Conservation (phyloP, 1,140 invertebrate genomes). For the Lasioglossum albipes region DNA sequence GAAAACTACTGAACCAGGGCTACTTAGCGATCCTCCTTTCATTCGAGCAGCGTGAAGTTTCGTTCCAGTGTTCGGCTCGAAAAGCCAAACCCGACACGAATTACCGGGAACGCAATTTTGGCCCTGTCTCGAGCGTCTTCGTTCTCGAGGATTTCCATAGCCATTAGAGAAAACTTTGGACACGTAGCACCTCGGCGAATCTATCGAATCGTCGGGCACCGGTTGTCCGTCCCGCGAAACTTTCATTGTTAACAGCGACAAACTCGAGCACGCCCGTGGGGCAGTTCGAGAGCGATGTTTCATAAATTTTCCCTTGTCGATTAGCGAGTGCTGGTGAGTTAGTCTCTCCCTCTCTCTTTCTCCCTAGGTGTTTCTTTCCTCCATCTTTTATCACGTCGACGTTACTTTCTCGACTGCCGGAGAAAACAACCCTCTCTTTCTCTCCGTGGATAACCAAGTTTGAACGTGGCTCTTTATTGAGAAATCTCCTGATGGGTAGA, state of each 20-base stretch:
- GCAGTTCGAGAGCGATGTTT: neutral
- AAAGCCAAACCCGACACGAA: constrained; percentile 6
- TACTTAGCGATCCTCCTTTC: neutral
- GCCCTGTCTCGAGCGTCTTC: neutral
- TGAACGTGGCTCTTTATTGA: constrained; percentile 1
- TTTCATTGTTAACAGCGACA: constrained; percentile 22
- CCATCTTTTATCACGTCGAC: neutral
- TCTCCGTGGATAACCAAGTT: constrained; percentile 8
- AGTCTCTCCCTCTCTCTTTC: neutral
- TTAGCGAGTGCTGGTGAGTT: neutral
- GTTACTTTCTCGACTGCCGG: constrained; percentile 15
- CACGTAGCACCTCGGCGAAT: neutral
- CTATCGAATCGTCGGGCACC: constrained; percentile 7
- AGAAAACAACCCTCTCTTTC: neutral
- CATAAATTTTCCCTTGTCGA: constrained; percentile 9
- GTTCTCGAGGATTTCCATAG: constrained; percentile 7
- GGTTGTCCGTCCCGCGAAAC: constrained; percentile 2
- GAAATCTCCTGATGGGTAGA: constrained; percentile 1
- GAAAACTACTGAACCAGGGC: too few species aligned
- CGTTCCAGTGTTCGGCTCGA: neutral
- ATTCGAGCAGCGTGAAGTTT: neutral
- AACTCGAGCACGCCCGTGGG: constrained; percentile 1
- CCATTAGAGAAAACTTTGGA: constrained; percentile 14
- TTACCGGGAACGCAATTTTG: constrained; percentile 11
- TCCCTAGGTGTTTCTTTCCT: neutral